These are phyloP conservation scores for Morpho deidamia DNA, from an alignment of 2,888 invertebrate species.

Conservation along the genomic window DNA sequence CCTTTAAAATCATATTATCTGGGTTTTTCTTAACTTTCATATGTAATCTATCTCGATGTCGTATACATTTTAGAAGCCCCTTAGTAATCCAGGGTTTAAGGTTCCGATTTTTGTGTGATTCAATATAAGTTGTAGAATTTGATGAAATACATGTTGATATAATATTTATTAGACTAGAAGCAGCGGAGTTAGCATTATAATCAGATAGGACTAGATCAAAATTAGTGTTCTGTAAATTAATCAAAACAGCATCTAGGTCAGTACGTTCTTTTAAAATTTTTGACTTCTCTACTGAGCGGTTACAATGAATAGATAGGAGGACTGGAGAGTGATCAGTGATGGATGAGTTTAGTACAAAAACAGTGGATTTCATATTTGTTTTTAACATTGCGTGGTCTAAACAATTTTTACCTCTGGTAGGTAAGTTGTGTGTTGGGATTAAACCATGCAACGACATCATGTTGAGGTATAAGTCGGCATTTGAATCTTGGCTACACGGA, in stretches of 20 bases:
- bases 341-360: not conserved
- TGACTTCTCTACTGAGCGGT: not conserved
- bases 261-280: not conserved
- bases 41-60: not conserved
- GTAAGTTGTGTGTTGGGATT: not conserved
- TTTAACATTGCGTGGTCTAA: not conserved
- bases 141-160: not conserved
- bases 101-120: not conserved
- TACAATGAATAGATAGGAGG: not conserved
- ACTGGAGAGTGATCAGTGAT: not conserved
- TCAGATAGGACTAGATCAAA: not conserved
- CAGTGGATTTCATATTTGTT: not conserved
- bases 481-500: not conserved
- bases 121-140: too few relatives aligned
- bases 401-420: not conserved
- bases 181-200: not conserved
- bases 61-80: not conserved
- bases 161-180: not conserved
- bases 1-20: not conserved
- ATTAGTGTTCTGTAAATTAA: not conserved
- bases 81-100: too few relatives aligned
- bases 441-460: not conserved
- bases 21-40: not conserved
- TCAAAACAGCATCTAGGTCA: not conserved
- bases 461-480: not conserved